Evolutionary conservation across 2,113 vertebrate species (phyloP), one percentile per base, ranked within the genome.

Genomic region (Onychorhynchus coronatus): DNA sequence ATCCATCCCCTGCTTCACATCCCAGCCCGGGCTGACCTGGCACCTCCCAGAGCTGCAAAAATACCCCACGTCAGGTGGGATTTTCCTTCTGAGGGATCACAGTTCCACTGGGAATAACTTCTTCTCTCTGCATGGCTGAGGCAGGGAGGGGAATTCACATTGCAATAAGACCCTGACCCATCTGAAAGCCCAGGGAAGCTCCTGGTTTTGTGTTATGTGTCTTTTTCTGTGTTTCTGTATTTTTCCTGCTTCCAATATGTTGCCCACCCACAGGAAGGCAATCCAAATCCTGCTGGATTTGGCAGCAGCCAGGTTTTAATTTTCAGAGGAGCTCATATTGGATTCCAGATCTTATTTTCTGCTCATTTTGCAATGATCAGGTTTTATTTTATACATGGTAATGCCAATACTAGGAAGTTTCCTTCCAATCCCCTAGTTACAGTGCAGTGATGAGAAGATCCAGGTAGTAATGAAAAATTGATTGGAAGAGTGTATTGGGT

Each of bases 41-140:
- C 24, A 7, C 68, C 65, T 74, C 61, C 59, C 42, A 24, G 2
- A 46, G 35, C 47, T 55, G 52, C 35, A 27, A 8, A 41, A 66
- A 2, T 4, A 2, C 2, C n/a, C 53, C 53, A 0, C 5, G 14
- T 49, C 90, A 67, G 58, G 7, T 0, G 6, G 12, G 0, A 0
- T 42, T 70, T 80, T 27, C 12, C 37, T 37, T 56, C 8, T 2
- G 4, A 25, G n/a, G 61, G 17, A 35, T 33, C 17, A 8, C 37
- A 58, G 0, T 21, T 68, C 47, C 46, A 11, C 31, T 1, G 1
- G 37, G 19, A 86, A 44, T 3, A 6, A 20, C 27, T 18, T 42
- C 31, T 81, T 9, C 5, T 9, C 25, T 68, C 47, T 9, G 9
- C 19, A 20, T 84, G 76, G n/a, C 0, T 2, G 35, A 71, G 30